Evolutionary conservation across 2,797 vertebrate species (phyloP).

Genomic region (Mormyrops attenuatus): DNA sequence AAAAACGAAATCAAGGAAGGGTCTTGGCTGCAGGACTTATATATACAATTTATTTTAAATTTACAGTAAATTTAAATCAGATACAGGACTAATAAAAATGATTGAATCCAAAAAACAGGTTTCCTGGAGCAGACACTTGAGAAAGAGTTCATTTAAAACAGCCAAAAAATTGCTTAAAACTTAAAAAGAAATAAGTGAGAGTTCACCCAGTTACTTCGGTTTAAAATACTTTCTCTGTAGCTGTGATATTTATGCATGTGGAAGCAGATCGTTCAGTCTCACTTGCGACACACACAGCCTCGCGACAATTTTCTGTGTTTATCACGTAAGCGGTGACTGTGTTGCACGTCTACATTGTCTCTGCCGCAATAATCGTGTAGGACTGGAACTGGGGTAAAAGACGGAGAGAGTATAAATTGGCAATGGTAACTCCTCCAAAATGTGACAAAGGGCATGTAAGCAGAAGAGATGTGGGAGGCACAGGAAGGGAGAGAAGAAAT

Average conservation of each 20-base stretch:
- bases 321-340: neutral
- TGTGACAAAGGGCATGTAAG: slow-evolving; percentile 19
- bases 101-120: neutral
- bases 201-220: neutral
- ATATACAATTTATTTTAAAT: neutral
- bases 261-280: neutral
- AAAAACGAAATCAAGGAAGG: neutral
- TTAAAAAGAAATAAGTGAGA: neutral
- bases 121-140: neutral
- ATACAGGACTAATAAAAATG: neutral
- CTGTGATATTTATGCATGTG: neutral
- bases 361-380: neutral
- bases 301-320: neutral
- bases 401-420: slow-evolving; percentile 10
- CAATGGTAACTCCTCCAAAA: slow-evolving; percentile 14
- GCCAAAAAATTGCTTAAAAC: neutral
- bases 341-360: neutral
- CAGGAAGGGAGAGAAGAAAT: slow-evolving; percentile 22
- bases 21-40: neutral
- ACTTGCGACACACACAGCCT: neutral
- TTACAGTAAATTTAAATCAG: neutral
- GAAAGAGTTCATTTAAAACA: neutral
- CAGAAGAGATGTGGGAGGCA: slow-evolving; percentile 25
- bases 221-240: neutral
- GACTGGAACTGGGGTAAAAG: neutral